A percentile compares a stretch with the other conserved stretches of the same genome.
These are phyloP conservation scores for Sturmia bella DNA, from an alignment of 2,888 invertebrate genomes.

Conservation along the genomic window DNA sequence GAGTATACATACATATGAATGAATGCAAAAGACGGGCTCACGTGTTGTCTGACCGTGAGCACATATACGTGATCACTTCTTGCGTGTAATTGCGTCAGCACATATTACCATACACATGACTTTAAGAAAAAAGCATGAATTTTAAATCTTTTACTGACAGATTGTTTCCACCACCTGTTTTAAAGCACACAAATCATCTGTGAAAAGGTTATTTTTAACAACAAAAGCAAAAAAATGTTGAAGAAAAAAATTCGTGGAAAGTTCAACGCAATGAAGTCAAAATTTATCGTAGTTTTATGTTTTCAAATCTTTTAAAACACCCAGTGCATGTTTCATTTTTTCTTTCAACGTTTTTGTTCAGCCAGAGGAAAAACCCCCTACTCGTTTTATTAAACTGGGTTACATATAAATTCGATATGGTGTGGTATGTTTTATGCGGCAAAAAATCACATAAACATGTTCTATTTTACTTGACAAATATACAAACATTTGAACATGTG, in stretches of 20 bases:
- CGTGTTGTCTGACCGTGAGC: neutral
- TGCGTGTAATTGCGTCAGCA: neutral
- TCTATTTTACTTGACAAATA: constrained; percentile 28
- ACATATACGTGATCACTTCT: neutral
- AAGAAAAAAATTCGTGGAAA: constrained; percentile 48
- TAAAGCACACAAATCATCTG: constrained; percentile 62
- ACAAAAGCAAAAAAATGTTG: constrained; percentile 4
- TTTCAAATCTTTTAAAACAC: constrained; percentile 59
- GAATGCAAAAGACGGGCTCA: no score
- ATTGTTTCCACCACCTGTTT: constrained; percentile 66
- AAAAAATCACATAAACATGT: constrained; percentile 42
- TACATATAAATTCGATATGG: constrained; percentile 39
- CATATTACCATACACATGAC: constrained; percentile 4
- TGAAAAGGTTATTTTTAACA: constrained; percentile 46
- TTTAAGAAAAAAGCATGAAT: constrained; percentile 32
- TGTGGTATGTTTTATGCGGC: constrained; percentile 41
- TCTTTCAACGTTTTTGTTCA: constrained; percentile 42
- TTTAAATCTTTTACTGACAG: constrained; percentile 63
- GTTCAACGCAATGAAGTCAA: constrained; percentile 62
- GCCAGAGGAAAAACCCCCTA: constrained; percentile 26
- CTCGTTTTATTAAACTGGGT: constrained; percentile 51
- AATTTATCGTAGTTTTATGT: constrained; percentile 69
- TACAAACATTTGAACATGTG: constrained; percentile 24
- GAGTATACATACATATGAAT: no score
- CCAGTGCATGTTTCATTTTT: constrained; percentile 4